Evolutionary conservation across 2,888 invertebrate species (phyloP), one percentile per base, ranked within the genome.

Genomic region (Bhutanitis thaidina): DNA sequence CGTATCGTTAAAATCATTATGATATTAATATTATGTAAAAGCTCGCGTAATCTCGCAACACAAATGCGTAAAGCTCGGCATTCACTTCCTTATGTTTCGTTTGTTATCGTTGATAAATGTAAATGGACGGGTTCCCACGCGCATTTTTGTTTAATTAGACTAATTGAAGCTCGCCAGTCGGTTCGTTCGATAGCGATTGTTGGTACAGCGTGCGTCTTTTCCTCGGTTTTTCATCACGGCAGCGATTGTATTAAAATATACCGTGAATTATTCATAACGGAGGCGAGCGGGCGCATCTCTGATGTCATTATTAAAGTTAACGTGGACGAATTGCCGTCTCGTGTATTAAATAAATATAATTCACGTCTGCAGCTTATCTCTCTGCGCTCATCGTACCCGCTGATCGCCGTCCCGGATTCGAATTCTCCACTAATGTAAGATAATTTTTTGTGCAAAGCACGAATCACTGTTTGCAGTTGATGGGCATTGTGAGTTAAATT

Each of bases 341-440:
- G 38, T 34, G 44, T 48, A 41, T 39, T 35, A 38, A 41, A 43
- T 20, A 45, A 20, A n/a, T n/a, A n/a, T n/a, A n/a, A n/a, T n/a
- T n/a, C n/a, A n/a, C n/a, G n/a, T n/a, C n/a, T n/a, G n/a, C n/a
- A n/a, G n/a, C n/a, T n/a, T n/a, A n/a, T n/a, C n/a, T n/a, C n/a
- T n/a, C n/a, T n/a, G n/a, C n/a, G n/a, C n/a, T n/a, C n/a, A n/a
- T n/a, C n/a, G n/a, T n/a, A n/a, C n/a, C n/a, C n/a, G n/a, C n/a
- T n/a, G n/a, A n/a, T n/a, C n/a, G n/a, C n/a, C n/a, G n/a, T n/a
- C n/a, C n/a, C n/a, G n/a, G n/a, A n/a, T n/a, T n/a, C n/a, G n/a
- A n/a, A n/a, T n/a, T n/a, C n/a, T n/a, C n/a, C n/a, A n/a, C n/a
- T n/a, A n/a, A n/a, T n/a, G n/a, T n/a, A n/a, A n/a, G n/a, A n/a